Conservation (phyloP, 1,140 invertebrate species). For the Cherax destructor region DNA sequence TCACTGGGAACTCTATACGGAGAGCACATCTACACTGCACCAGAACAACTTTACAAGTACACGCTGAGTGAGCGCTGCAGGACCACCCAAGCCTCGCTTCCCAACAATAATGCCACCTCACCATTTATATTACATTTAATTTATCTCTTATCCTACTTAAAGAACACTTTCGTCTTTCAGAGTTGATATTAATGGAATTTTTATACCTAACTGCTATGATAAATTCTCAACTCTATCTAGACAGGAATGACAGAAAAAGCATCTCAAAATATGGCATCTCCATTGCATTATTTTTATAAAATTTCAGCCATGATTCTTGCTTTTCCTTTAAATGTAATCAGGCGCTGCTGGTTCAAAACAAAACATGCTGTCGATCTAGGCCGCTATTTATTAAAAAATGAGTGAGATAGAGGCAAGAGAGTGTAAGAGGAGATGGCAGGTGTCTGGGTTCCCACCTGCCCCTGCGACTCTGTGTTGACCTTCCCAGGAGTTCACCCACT, state of each 20-base stretch:
- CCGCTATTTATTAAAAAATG: too few species aligned
- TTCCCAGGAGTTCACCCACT: constrained; percentile 45
- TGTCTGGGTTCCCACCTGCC: constrained; percentile 20
- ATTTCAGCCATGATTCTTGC: neutral
- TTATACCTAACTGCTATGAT: too few species aligned
- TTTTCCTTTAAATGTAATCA: neutral
- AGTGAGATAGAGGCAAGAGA: too few species aligned
- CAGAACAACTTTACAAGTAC: constrained; percentile 47
- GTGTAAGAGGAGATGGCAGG: neutral
- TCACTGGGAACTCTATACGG: constrained; percentile 29
- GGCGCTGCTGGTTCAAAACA: too few species aligned
- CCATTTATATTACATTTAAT: neutral
- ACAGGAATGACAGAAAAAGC: neutral
- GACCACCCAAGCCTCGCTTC: neutral
- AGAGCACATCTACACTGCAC: constrained; percentile 22
- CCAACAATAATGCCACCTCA: neutral
- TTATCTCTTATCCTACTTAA: neutral
- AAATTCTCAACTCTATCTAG: too few species aligned
- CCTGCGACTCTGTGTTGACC: constrained; percentile 38
- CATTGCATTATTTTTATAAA: neutral
- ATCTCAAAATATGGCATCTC: neutral
- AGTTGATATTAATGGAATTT: neutral
- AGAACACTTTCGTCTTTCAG: neutral
- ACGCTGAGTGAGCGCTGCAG: constrained; percentile 36
- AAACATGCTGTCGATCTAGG: too few species aligned